These are phyloP conservation scores for Heterodera carotae DNA, from an alignment of 1,140 invertebrate genomes.

Conservation along the genomic window DNA sequence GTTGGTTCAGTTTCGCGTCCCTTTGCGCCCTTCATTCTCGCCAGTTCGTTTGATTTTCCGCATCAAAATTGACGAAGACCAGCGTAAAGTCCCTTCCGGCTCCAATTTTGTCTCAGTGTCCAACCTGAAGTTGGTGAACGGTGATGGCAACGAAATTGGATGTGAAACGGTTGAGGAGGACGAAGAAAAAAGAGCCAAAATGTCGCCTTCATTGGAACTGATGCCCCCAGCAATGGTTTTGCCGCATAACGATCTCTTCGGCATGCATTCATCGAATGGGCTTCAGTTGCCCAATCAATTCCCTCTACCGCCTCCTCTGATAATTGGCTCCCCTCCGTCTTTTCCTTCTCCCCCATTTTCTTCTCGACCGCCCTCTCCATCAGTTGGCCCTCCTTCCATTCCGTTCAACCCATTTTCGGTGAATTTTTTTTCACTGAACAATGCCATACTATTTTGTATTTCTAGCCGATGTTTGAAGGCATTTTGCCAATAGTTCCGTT, in stretches of 20 bases:
- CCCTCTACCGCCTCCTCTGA: slow-evolving; percentile 12
- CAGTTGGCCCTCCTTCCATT: background rate
- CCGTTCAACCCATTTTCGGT: slow-evolving; percentile 30
- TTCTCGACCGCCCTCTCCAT: background rate
- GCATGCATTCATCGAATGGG: background rate
- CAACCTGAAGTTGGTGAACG: slow-evolving; percentile 34
- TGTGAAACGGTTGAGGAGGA: slow-evolving; percentile 28
- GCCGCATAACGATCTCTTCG: background rate
- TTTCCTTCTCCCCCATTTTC: background rate
- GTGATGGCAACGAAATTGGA: slow-evolving; percentile 31
- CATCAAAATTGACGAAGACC: slow-evolving; percentile 3
- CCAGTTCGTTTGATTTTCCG: slow-evolving; percentile 31
- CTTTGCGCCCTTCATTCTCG: slow-evolving; percentile 32
- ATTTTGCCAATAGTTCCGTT: slow-evolving; percentile 39
- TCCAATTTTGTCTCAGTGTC: slow-evolving; percentile 32
- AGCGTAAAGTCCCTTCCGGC: background rate
- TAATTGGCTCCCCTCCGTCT: slow-evolving; percentile 1
- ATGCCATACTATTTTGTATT: background rate
- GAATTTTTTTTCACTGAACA: background rate
- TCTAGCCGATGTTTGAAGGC: slow-evolving; percentile 38
- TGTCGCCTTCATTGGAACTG: background rate
- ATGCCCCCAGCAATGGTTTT: background rate
- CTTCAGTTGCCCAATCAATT: background rate
- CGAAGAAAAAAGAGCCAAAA: background rate
- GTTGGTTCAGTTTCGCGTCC: slow-evolving; percentile 35